phyloP scores from a whole-genome alignment of 1,140 invertebrate species.

The Tetraneura akinire region DNA sequence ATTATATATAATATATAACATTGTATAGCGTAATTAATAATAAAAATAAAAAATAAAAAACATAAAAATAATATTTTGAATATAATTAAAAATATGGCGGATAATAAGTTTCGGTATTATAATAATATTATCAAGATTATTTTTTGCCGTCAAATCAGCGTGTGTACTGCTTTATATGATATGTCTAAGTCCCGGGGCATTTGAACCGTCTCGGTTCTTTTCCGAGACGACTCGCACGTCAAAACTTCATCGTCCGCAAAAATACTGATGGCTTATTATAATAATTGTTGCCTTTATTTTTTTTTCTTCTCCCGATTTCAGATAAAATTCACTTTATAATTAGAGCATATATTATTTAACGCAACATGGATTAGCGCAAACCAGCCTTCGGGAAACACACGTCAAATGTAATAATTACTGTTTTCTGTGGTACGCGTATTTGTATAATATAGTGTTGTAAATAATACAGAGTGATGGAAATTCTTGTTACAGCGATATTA shows the following conservation, averaged over 20 bases:
- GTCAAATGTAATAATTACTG: conserved; percentile 31
- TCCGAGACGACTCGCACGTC: conserved; percentile 11
- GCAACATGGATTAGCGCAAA: conserved; percentile 6
- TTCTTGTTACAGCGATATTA: too few relatives aligned
- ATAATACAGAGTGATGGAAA: too few relatives aligned
- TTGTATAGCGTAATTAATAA: too few relatives aligned
- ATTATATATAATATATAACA: too few relatives aligned
- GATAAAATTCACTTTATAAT: conserved; percentile 23
- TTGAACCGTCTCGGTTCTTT: conserved; percentile 8
- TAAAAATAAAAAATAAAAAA: too few relatives aligned
- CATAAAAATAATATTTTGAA: too few relatives aligned
- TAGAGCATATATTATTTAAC: background rate
- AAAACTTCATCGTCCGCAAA: conserved; percentile 26
- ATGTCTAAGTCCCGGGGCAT: background rate
- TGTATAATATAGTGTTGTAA: too few relatives aligned
- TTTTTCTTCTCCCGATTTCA: background rate
- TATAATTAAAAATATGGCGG: too few relatives aligned
- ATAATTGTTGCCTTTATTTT: conserved; percentile 39
- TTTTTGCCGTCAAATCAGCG: background rate
- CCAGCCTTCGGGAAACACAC: conserved; percentile 21
- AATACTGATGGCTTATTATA: conserved; percentile 18
- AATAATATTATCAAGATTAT: background rate
- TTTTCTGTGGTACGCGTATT: background rate
- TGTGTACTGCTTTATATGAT: background rate
- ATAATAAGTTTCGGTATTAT: background rate